Evolutionary conservation across 2,113 vertebrate genomes (phyloP).

Genomic region (Dissostichus mawsoni): DNA sequence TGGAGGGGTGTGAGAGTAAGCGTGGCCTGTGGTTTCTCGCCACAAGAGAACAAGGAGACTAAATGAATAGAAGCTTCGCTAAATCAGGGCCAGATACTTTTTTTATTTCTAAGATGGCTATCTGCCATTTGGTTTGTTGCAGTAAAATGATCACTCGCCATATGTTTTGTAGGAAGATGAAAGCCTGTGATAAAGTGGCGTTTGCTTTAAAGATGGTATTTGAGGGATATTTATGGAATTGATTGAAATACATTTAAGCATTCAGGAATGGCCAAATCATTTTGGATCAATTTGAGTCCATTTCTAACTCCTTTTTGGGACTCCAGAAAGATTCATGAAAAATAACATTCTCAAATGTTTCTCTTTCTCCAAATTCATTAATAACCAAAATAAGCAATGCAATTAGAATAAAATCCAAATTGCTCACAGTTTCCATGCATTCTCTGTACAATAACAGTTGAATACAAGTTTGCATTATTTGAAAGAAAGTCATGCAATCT

Average conservation of each 20-base stretch:
- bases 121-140: conserved; percentile 17
- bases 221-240: neutral
- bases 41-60: conserved; percentile 60
- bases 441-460: neutral
- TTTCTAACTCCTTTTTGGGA: neutral
- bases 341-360: conserved; percentile 2
- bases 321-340: conserved; percentile 17
- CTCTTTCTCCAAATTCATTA: neutral
- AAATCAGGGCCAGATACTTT: conserved; percentile 23
- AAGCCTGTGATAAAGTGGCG: neutral
- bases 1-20: conserved; percentile 45
- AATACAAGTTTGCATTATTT: conserved; percentile 5
- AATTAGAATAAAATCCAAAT: neutral
- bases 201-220: conserved; percentile 1
- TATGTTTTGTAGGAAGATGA: conserved; percentile 3
- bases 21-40: conserved; percentile 52
- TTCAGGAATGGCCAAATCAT: neutral
- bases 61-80: conserved; percentile 41
- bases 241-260: neutral
- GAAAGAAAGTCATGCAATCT: conserved; percentile 55
- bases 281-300: neutral
- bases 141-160: conserved; percentile 4
- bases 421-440: conserved; percentile 44
- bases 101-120: neutral
- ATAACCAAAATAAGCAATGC: neutral